A percentile compares a stretch with the other conserved stretches of the same genome.
These are phyloP conservation scores for Percopsis transmontana DNA, from an alignment of 2,113 vertebrate genomes.

Conservation along the genomic window DNA sequence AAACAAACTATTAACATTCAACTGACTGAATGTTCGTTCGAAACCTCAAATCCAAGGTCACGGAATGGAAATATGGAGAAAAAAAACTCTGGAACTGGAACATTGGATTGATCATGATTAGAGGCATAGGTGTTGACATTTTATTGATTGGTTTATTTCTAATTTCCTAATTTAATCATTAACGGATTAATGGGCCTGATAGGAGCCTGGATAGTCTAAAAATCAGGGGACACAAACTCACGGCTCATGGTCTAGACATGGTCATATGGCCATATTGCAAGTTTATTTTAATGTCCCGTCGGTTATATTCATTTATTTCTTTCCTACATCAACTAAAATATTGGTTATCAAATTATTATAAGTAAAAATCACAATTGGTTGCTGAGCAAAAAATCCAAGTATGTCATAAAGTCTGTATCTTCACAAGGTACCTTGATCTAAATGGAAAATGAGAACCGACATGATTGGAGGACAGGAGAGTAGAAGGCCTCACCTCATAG, in stretches of 20 bases:
- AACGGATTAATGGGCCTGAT: no score
- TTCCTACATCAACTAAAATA: no score
- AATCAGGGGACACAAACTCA: no score
- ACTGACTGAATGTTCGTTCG: not conserved
- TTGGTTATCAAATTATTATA: not conserved
- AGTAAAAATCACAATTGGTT: not conserved
- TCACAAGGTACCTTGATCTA: not conserved
- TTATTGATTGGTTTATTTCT: not conserved
- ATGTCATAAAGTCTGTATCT: not conserved
- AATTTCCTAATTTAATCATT: no score
- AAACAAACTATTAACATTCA: constrained; percentile 2
- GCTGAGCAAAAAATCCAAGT: not conserved
- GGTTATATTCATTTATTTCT: no score
- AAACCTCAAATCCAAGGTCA: not conserved
- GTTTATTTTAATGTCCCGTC: no score
- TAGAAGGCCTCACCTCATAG: constrained; percentile 79
- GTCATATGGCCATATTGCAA: no score
- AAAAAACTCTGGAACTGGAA: not conserved
- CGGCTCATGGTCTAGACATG: no score
- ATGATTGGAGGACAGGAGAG: not conserved
- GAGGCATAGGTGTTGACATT: not conserved
- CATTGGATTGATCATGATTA: not conserved
- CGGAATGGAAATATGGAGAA: not conserved
- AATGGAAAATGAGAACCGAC: not conserved
- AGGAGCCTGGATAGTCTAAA: no score